Base-by-base conservation (phyloP, 1,140 invertebrate genomes). In the Tetramorium parvispinum region DNA sequence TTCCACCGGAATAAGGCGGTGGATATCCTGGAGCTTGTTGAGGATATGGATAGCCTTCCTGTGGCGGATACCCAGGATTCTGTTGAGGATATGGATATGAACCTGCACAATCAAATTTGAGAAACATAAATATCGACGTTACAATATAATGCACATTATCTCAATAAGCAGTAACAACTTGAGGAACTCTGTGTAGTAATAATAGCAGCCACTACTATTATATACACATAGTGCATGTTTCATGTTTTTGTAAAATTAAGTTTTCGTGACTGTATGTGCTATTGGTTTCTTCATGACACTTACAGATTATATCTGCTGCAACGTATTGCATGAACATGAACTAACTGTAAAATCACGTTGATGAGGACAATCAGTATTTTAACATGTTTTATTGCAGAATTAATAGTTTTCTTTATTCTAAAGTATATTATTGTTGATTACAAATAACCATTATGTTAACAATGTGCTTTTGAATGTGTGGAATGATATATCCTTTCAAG, bases 1-100 rank as follows among this genome's bases (percentile, higher is more conserved):
- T 95, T n/a, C 95, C 95, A 6, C 94, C 95, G 40, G 93, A 89
- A 21, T 95, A 94, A 49, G 93, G 88, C 65, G 92, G 91, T 65
- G 92, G 92, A 87, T 91, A 92, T 49, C 85, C 90, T 18, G 92
- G 92, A 77, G 92, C 77, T 43, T 89, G 88, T 65, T 55, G 88
- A 68, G 88, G 65, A 13, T 83, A 83, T 1, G 88, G 86, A 68
- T 91, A 93, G 13, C 91, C 90, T 61, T 91, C 77, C 81, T 92
- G 88, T 0, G 91, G 86, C 32, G 93, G 93, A 87, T 94, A 94
- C 7, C 88, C 91, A 13, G 93, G 91, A 87, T 92, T 93, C 18
- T 90, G 91, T 73, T 78, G 88, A 53, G 88, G 79, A 37, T 83
- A 79, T 2, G 87, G 85, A 18, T 88, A 89, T 32, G 89, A 89